Evolutionary conservation across 2,888 invertebrate genomes (phyloP), one percentile per base, ranked within the genome.

Genomic region (Eubasilissa splendida): DNA sequence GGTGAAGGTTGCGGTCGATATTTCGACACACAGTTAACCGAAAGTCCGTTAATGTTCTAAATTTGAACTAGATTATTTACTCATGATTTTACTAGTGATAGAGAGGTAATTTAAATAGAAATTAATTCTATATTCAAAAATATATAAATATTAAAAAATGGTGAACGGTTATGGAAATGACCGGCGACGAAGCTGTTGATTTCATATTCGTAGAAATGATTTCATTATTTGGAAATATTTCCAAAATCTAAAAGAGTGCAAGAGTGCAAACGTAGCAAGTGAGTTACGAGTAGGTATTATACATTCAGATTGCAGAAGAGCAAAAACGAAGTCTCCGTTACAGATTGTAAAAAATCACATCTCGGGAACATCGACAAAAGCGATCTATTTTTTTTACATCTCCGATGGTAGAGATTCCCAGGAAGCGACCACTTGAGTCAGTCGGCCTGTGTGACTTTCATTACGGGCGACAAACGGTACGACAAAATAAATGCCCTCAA

Each of bases 371-470:
- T 54, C 68, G n/a, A 52, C 66, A 52, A 3, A 42, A 50, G 4
- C 70, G 68, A 70, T 70, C 22, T 54, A 53, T n/a, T 52, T 58
- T 22, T 58, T 58, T n/a, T 12, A 22, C 58, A 58, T 10, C 42
- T 76, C 68, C 12, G 22, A 12, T 52, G 4, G 59, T 10, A 60
- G 63, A 76, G 53, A 76, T 65, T 59, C 77, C 73, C 76, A 82
- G 82, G 82, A 82, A 82, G 77, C 66, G 60, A 63, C 82, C 82
- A 82, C 82, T 82, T 77, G 74, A 82, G 68, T 54, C 59, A 58
- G 50, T 31, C 76, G 33, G 14, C n/a, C 33, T 52, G 75, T 42
- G 42, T 33, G 68, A 75, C 68, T n/a, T 12, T 54, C 76, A 60
- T 70, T 75, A 33, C 54, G 56, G 33, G 76, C 14, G 50, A 75